Evolutionary conservation across 2,113 vertebrate genomes (phyloP).

Genomic region (Catharus fuscescens): DNA sequence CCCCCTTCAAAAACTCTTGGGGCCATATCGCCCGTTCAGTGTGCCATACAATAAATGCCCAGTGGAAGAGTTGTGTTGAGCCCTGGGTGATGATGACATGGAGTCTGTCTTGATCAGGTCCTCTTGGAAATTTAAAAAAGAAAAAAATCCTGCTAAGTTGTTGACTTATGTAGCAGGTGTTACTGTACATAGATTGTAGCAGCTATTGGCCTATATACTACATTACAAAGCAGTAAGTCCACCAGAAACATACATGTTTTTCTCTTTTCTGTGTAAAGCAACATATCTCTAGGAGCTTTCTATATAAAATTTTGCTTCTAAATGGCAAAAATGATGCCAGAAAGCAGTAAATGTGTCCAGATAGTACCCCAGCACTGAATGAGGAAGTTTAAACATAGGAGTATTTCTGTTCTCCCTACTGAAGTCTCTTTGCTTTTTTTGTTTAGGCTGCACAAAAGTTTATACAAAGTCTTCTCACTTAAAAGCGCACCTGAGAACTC

Average conservation of each 20-base stretch:
- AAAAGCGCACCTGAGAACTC: conserved; percentile 96
- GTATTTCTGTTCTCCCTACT: background rate
- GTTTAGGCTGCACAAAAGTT: conserved; percentile 92
- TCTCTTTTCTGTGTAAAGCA: conserved; percentile 18
- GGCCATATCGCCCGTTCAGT: rapidly evolving
- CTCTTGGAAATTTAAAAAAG: background rate
- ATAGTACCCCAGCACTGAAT: background rate
- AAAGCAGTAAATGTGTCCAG: background rate
- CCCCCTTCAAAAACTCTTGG: background rate
- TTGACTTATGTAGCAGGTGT: background rate
- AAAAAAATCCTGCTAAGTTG: background rate
- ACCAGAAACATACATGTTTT: background rate
- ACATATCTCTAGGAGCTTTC: background rate
- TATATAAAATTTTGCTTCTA: background rate
- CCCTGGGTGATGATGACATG: background rate
- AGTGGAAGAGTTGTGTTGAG: background rate
- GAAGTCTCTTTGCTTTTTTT: conserved; percentile 30
- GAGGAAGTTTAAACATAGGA: background rate
- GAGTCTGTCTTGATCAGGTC: background rate
- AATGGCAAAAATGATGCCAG: background rate
- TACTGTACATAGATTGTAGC: background rate
- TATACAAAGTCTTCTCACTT: conserved; percentile 98
- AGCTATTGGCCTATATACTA: background rate
- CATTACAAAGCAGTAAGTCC: background rate
- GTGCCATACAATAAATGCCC: background rate